These are phyloP conservation scores for Phaethornis superciliosus DNA, from an alignment of 2,113 vertebrate species.

Conservation along the genomic window DNA sequence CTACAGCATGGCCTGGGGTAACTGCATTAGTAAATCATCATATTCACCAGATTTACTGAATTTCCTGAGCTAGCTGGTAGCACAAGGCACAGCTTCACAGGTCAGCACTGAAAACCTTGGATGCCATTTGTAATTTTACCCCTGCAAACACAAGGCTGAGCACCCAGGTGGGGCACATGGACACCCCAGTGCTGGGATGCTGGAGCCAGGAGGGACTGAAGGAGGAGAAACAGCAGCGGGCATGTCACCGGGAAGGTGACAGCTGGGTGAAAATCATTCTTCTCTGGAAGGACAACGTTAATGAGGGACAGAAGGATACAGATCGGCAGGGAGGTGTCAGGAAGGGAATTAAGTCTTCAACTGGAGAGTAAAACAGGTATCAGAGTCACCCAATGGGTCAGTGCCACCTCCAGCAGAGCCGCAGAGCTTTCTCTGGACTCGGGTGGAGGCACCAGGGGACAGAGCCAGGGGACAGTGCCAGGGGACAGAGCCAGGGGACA, in stretches of 20 bases:
- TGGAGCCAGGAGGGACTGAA: background rate
- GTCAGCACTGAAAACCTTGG: background rate
- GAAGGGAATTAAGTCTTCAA: background rate
- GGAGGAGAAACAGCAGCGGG: background rate
- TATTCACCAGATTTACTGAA: background rate
- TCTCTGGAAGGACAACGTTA: background rate
- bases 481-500: accelerated
- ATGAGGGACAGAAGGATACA: background rate
- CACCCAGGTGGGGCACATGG: background rate
- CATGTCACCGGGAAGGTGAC: accelerated
- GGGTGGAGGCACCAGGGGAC: no score
- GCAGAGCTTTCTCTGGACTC: accelerated
- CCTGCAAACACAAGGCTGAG: accelerated
- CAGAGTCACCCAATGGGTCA: accelerated
- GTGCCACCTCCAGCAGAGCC: background rate
- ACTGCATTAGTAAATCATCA: background rate
- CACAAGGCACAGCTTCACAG: background rate
- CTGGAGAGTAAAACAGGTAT: background rate
- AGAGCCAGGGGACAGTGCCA: accelerated
- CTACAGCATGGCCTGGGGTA: accelerated
- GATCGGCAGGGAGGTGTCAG: background rate
- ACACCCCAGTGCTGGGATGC: no score
- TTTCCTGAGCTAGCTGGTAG: background rate
- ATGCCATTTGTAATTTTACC: background rate
- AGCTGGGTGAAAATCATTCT: background rate